A percentile compares a stretch with the other conserved stretches of the same genome.
phyloP scores from a whole-genome alignment of 2,797 vertebrate species.

The Sorex maritimensis region DNA sequence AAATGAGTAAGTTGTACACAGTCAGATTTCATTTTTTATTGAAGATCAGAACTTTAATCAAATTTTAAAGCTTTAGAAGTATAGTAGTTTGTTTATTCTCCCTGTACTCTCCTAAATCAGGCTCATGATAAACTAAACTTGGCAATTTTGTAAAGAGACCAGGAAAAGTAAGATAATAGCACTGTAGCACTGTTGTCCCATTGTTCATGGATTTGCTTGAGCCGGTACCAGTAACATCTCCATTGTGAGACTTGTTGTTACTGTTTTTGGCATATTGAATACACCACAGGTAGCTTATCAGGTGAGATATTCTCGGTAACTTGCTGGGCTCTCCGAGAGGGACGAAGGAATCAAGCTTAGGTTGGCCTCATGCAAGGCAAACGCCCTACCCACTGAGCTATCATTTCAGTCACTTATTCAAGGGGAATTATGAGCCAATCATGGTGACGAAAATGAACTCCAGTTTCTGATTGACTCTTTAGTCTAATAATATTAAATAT shows the following conservation, averaged over 20 bases:
- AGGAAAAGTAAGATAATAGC: neutral
- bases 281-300: too few relatives aligned
- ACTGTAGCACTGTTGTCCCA: neutral
- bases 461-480: neutral
- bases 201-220: too few relatives aligned
- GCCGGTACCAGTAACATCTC: too few relatives aligned
- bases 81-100: slow-evolving; percentile 20
- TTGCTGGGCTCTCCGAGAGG: too few relatives aligned
- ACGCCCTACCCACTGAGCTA: too few relatives aligned
- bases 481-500: slow-evolving; percentile 40
- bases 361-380: too few relatives aligned
- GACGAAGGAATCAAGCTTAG: too few relatives aligned
- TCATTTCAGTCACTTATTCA: neutral
- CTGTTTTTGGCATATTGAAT: too few relatives aligned
- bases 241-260: too few relatives aligned
- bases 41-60: slow-evolving; percentile 43
- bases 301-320: too few relatives aligned
- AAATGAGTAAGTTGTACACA: slow-evolving; percentile 54
- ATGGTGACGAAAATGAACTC: neutral
- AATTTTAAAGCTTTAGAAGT: slow-evolving; percentile 68
- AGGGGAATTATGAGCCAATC: slow-evolving; percentile 9
- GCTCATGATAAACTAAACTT: neutral
- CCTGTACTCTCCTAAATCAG: neutral
- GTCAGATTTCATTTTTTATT: slow-evolving; percentile 28
- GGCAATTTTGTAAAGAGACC: slow-evolving; percentile 15